Conservation (phyloP, 2,113 vertebrate species). For the Mixornis gularis region DNA sequence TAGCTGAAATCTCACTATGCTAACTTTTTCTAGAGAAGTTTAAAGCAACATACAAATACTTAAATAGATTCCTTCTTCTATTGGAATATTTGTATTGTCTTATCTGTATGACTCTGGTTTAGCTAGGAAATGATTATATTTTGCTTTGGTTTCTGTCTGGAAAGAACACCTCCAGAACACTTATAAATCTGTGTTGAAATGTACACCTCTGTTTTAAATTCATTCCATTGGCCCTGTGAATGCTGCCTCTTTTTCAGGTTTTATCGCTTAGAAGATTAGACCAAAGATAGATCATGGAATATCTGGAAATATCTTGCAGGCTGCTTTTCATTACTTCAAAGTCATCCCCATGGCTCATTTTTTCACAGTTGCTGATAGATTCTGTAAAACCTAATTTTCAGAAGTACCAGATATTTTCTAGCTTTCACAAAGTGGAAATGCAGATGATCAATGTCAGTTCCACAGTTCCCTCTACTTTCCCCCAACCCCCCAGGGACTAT, state of each 20-base stretch:
- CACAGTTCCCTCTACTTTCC: background rate
- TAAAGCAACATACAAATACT: background rate
- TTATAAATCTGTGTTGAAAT: background rate
- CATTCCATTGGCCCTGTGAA: background rate
- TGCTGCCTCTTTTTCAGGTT: background rate
- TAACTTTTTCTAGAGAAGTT: background rate
- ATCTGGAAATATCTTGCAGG: background rate
- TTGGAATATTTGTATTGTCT: background rate
- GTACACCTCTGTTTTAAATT: background rate
- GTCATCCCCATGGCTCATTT: background rate
- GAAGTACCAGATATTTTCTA: background rate
- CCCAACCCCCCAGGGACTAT: rapidly evolving
- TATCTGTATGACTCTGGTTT: background rate
- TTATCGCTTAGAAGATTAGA: background rate
- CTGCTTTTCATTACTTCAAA: background rate
- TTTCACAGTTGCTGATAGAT: background rate
- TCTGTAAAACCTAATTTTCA: background rate
- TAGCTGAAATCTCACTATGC: background rate
- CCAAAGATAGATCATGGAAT: background rate
- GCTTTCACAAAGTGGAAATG: background rate
- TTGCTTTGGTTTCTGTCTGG: background rate
- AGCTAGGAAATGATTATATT: background rate
- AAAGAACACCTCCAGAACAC: background rate
- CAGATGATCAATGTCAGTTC: background rate
- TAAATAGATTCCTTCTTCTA: background rate